Evolutionary conservation across 2,888 invertebrate species (phyloP), one percentile per base, ranked within the genome.

Genomic region (Drosophila mercatorum): DNA sequence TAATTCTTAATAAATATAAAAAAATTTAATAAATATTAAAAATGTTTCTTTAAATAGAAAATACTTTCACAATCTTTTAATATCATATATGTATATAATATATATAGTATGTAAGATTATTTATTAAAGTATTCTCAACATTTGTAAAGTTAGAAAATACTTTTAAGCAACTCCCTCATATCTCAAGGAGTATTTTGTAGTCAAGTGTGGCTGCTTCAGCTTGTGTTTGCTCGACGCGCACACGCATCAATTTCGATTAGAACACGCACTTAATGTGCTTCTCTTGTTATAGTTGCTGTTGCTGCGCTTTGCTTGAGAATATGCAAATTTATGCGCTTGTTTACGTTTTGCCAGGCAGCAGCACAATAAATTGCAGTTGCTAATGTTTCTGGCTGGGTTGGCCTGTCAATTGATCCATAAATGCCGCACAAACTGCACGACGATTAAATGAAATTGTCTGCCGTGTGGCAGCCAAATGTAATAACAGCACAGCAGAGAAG

Each of bases 331-430:
- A 65, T 64, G 44, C 64, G 49, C 11, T 79, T 77, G 70, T 77
- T 77, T 70, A 77, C 75, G 31, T 67, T 61, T 68, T 44, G 31
- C 22, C 28, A 40, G 40, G 47, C 59, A 43, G 28, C 53, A 56
- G 43, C 11, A 5, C 57, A 40, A 47, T 64, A 63, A 58, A 68
- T 57, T 60, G 49, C 66, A 61, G 40, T 64, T 61, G 46, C 26
- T 22, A 58, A 61, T 62, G 55, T 57, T 74, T 73, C 59, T 60
- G 61, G 69, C 53, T 80, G 64, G 60, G 36, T 80, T 58, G 61
- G 55, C 49, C 26, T 64, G 47, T 49, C 63, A 72, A 72, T 72
- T 75, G 76, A 67, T 75, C 72, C 68, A 79, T 78, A 73, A 80
- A 72, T 77, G 69, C 47, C 55, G 49, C 53, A 58, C 66, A 76